Evolutionary conservation across 2,888 invertebrate species (phyloP).

Genomic region (Mesodorylaimus sp.): DNA sequence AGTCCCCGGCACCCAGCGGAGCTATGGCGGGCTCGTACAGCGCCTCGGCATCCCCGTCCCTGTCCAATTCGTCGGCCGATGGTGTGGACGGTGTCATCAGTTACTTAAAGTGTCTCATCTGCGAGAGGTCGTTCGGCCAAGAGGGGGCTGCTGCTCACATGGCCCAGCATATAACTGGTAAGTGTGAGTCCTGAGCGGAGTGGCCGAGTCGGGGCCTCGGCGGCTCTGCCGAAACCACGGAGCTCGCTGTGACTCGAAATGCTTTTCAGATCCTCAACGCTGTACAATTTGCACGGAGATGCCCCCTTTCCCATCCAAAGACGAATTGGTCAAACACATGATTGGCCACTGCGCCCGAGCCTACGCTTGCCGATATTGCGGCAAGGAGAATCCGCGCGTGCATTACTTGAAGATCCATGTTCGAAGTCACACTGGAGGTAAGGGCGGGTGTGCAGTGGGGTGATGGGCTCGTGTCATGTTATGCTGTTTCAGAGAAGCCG

Average conservation of each 20-base stretch:
- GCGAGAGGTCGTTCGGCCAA: neutral
- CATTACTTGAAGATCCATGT: conserved; percentile 19
- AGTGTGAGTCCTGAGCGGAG: no score
- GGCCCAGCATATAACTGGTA: neutral
- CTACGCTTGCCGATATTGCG: conserved; percentile 21
- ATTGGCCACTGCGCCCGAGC: conserved; percentile 8
- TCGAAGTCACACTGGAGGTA: conserved; percentile 19
- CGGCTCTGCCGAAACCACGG: no score
- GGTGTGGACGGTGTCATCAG: neutral
- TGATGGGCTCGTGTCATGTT: no score
- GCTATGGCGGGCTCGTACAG: no score
- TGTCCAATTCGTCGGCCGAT: no score
- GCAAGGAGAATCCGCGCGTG: conserved; percentile 18
- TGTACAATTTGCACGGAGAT: neutral
- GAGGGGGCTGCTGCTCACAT: neutral
- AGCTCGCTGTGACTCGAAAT: no score
- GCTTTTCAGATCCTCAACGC: neutral
- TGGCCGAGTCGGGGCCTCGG: no score
- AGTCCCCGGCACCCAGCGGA: no score
- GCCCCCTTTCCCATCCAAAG: neutral
- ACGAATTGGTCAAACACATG: conserved; percentile 2
- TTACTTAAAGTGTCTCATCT: conserved; percentile 3
- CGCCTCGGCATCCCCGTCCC: no score
- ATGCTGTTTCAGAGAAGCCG: conserved; percentile 1
- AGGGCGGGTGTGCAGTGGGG: neutral